phyloP scores from a whole-genome alignment of 2,797 vertebrate species.

The Monodelphis domestica region DNA sequence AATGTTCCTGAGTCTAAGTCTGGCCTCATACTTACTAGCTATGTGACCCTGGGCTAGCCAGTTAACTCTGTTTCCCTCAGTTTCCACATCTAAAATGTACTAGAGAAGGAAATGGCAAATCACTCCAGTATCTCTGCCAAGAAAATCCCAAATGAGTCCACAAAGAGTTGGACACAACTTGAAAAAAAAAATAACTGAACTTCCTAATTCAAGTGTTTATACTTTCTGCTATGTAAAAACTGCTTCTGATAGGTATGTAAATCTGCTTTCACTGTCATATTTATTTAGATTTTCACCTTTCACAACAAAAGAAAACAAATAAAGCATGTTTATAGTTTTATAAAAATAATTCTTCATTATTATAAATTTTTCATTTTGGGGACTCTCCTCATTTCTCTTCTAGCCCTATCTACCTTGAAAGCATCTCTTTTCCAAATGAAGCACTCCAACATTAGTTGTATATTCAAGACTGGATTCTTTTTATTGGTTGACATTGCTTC shows the following conservation, averaged over 20 bases:
- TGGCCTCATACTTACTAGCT: too few species aligned
- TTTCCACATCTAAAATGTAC: too few species aligned
- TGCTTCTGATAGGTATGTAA: background rate
- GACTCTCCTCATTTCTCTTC: conserved; percentile 59
- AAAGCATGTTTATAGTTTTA: background rate
- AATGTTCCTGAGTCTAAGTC: too few species aligned
- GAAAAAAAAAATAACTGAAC: too few species aligned
- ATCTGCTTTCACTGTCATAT: background rate
- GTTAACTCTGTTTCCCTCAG: too few species aligned
- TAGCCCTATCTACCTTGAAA: conserved; percentile 57
- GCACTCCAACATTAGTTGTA: conserved; percentile 62
- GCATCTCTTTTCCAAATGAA: conserved; percentile 61
- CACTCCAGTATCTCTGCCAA: too few species aligned
- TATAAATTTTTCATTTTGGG: conserved; percentile 32
- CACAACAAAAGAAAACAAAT: background rate
- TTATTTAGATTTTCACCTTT: background rate
- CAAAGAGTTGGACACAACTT: too few species aligned
- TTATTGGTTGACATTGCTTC: conserved; percentile 75
- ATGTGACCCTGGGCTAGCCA: too few species aligned
- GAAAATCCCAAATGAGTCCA: too few species aligned
- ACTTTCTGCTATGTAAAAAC: background rate
- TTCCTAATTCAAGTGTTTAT: background rate
- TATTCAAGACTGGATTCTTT: conserved; percentile 62
- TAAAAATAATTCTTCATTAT: background rate
- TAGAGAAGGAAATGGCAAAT: too few species aligned